A percentile compares a stretch with the other conserved stretches of the same genome.
Evolutionary conservation across 2,113 vertebrate genomes (phyloP).

Genomic region (Cephalopholis sonnerati): DNA sequence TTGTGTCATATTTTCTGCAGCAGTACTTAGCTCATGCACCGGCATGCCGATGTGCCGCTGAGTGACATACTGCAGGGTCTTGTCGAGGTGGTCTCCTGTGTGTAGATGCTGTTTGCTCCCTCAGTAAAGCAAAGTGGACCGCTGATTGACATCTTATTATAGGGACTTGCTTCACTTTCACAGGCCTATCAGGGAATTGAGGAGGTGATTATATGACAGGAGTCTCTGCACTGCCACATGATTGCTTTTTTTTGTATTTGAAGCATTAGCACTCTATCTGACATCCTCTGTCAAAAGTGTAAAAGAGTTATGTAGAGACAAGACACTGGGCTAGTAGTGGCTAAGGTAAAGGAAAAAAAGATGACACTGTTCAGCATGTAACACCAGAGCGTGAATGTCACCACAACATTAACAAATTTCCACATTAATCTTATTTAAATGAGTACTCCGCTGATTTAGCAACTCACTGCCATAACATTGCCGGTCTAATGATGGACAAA

Average conservation of each 20-base stretch:
- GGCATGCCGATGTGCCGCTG: constrained; percentile 23
- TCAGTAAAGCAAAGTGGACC: constrained; percentile 26
- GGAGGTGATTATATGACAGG: constrained; percentile 56
- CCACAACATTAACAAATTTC: neutral
- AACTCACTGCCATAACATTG: too few relatives aligned
- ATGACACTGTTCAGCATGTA: neutral
- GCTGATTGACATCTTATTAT: constrained; percentile 73
- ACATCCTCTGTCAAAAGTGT: too few relatives aligned
- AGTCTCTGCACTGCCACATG: constrained; percentile 4
- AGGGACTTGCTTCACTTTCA: constrained; percentile 51
- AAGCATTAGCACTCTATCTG: neutral
- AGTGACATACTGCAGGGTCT: constrained; percentile 31
- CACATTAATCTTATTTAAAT: neutral
- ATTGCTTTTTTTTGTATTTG: constrained; percentile 25
- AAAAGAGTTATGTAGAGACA: neutral
- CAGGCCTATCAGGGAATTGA: constrained; percentile 43
- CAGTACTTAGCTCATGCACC: constrained; percentile 8
- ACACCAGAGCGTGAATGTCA: neutral
- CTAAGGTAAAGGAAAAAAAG: neutral
- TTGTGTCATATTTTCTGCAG: constrained; percentile 12
- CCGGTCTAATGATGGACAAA: neutral
- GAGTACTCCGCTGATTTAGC: neutral
- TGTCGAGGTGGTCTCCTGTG: constrained; percentile 21
- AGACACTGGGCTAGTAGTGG: neutral
- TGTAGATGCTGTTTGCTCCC: constrained; percentile 34